Evolutionary conservation across 2,888 invertebrate genomes (phyloP).

Genomic region (Nomada fucata): DNA sequence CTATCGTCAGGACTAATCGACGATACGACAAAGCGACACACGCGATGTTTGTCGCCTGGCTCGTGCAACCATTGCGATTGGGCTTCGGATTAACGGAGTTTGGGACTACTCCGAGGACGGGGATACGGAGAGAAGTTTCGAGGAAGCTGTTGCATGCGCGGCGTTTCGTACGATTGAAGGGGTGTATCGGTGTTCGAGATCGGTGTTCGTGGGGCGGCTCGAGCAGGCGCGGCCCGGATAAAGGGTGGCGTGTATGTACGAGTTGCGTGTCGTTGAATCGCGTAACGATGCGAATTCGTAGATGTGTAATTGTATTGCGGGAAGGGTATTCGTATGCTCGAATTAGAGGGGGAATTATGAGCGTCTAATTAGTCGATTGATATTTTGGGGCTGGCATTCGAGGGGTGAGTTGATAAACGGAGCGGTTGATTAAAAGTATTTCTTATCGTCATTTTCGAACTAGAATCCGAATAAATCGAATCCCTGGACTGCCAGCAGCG

Average conservation of each 20-base stretch:
- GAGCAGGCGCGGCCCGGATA: not conserved
- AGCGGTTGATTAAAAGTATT: too few relatives aligned
- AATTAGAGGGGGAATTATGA: too few relatives aligned
- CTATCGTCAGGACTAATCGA: conserved; percentile 46
- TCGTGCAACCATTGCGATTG: not conserved
- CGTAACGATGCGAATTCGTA: too few relatives aligned
- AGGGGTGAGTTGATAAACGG: too few relatives aligned
- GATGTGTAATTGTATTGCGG: too few relatives aligned
- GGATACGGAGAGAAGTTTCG: not conserved
- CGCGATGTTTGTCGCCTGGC: conserved; percentile 20
- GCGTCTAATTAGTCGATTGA: not conserved
- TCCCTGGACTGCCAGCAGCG: not conserved
- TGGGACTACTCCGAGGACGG: not conserved
- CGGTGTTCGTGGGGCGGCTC: not conserved
- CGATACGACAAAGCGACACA: conserved; percentile 13
- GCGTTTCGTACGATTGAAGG: not conserved
- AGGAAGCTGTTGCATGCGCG: not conserved
- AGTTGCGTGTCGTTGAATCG: not conserved
- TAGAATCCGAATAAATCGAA: not conserved
- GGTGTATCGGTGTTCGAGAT: not conserved
- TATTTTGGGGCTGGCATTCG: not conserved
- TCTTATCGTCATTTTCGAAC: too few relatives aligned
- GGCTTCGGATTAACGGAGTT: conserved; percentile 32
- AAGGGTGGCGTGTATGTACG: not conserved
- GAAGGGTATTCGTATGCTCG: too few relatives aligned